Evolutionary conservation across 2,113 vertebrate species (phyloP).

Genomic region (Otus sunia): DNA sequence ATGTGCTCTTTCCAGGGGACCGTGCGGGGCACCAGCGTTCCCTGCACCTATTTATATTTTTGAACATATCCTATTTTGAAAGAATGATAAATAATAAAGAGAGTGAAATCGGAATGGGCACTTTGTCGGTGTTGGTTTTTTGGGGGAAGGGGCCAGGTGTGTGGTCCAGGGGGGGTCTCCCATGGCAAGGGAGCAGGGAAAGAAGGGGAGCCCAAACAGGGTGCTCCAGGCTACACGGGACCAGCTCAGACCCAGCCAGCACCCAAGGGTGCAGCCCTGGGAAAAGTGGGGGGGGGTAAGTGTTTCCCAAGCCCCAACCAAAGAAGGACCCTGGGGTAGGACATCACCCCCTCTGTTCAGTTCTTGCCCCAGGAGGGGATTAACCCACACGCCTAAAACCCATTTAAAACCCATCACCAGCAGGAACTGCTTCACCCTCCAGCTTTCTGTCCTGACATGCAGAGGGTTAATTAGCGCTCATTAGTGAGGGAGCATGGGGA

Average conservation of each 20-base stretch:
- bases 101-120: conserved; percentile 52
- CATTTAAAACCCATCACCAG: background rate
- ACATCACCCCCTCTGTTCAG: background rate
- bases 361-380: background rate
- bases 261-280: background rate
- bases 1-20: conserved; percentile 69
- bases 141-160: background rate
- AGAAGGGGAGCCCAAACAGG: background rate
- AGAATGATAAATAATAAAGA: conserved; percentile 74
- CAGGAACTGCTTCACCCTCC: background rate
- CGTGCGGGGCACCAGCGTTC: conserved; percentile 86
- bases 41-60: conserved; percentile 80
- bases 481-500: background rate
- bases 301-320: accelerated
- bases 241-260: background rate
- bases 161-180: background rate
- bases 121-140: background rate
- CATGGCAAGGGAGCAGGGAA: background rate
- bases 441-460: background rate
- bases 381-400: background rate
- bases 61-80: conserved; percentile 70
- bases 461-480: background rate
- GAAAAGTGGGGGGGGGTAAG: too few relatives aligned
- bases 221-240: background rate
- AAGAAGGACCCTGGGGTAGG: background rate